Conservation (phyloP, 2,113 vertebrate species). For the Hyperopisus bebe region DNA sequence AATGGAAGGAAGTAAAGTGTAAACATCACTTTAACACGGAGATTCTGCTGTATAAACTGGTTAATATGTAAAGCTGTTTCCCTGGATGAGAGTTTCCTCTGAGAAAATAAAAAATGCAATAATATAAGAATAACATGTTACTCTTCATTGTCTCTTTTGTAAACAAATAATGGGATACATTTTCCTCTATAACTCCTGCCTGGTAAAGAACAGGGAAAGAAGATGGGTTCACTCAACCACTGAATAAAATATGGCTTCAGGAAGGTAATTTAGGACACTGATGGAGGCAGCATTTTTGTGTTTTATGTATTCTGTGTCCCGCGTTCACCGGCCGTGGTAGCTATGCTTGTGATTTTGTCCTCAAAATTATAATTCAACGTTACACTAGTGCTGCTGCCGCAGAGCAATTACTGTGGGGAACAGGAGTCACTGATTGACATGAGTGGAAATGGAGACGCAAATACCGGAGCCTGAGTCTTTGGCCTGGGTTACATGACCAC, state of each 20-base stretch:
- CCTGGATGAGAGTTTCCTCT: neutral
- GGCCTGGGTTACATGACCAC: neutral
- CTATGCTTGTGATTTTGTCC: neutral
- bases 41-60: neutral
- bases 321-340: neutral
- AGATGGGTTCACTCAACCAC: neutral
- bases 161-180: neutral
- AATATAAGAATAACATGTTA: neutral
- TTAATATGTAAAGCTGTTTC: neutral
- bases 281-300: neutral
- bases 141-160: neutral
- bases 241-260: neutral
- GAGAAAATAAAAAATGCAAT: constrained; percentile 2
- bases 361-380: neutral
- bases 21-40: neutral
- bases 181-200: neutral
- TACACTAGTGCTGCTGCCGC: neutral
- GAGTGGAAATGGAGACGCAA: neutral
- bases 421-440: neutral
- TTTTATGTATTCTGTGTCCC: neutral
- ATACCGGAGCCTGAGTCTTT: neutral
- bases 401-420: neutral
- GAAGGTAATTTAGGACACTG: constrained; percentile 1
- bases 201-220: neutral
- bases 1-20: neutral